Percentiles rank a stretch among this genome's conserved stretches.
These are phyloP conservation scores for Nephrocerus scutellatus DNA, from an alignment of 2,888 invertebrate species.

Conservation along the genomic window DNA sequence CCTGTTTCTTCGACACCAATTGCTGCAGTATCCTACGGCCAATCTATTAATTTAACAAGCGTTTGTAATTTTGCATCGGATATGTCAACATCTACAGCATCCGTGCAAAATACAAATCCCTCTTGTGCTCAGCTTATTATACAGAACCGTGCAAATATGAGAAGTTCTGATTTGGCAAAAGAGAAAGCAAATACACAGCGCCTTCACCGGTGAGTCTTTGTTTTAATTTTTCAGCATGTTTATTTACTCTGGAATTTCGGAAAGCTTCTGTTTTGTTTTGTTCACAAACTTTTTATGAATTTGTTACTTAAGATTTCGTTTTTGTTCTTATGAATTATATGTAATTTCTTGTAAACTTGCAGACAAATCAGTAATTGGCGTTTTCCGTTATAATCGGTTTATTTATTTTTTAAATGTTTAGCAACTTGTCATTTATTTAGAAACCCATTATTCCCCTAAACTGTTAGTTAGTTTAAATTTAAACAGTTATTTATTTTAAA, in stretches of 20 bases:
- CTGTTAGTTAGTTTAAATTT: too few relatives aligned
- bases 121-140: conserved; percentile 28
- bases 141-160: conserved; percentile 38
- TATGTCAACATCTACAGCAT: conserved; percentile 16
- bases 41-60: conserved; percentile 17
- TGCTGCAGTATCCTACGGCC: conserved; percentile 12
- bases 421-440: not conserved
- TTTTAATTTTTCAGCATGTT: not conserved
- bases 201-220: conserved; percentile 35
- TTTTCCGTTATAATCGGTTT: conserved; percentile 1
- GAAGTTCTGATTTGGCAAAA: conserved; percentile 32
- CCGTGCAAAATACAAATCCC: conserved; percentile 3
- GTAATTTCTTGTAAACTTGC: too few relatives aligned
- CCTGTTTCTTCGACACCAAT: conserved; percentile 15
- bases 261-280: not conserved
- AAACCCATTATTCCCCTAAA: too few relatives aligned
- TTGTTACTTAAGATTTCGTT: not conserved
- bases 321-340: too few relatives aligned
- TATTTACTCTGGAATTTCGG: not conserved
- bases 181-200: conserved; percentile 37
- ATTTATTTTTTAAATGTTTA: not conserved
- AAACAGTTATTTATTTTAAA: too few relatives aligned
- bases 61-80: conserved; percentile 23
- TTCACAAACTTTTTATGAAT: not conserved
- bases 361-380: conserved; percentile 13